A percentile compares a stretch with the other conserved stretches of the same genome.
phyloP scores from a whole-genome alignment of 2,888 invertebrate species.

The Bombylius major region DNA sequence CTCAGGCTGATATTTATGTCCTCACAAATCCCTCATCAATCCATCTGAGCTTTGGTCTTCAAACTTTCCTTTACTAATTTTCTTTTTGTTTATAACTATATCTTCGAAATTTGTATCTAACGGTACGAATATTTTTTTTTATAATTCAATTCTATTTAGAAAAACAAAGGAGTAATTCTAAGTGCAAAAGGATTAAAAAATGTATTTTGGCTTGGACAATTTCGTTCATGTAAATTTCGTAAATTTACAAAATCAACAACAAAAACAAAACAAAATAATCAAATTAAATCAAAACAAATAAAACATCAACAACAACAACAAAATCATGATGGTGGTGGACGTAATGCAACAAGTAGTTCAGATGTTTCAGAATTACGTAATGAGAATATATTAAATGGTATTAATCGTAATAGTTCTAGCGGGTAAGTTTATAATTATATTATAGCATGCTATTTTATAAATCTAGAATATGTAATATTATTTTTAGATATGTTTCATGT shows the following conservation, averaged over 20 bases:
- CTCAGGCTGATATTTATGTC: too few relatives aligned
- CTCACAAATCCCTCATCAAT: too few relatives aligned
- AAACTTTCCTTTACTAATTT: too few relatives aligned
- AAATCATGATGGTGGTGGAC: conserved; percentile 38
- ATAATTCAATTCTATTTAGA: conserved; percentile 27
- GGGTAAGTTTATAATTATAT: conserved; percentile 31
- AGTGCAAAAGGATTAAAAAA: conserved; percentile 47
- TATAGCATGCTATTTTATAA: background rate
- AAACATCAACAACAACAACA: conserved; percentile 4
- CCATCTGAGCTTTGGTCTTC: too few relatives aligned
- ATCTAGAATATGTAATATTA: background rate
- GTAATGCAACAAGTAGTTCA: conserved; percentile 47
- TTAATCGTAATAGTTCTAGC: conserved; percentile 51
- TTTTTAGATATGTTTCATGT: conserved; percentile 58
- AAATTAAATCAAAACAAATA: conserved; percentile 20
- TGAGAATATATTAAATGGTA: conserved; percentile 43
- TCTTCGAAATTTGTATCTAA: too few relatives aligned
- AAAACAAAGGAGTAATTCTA: conserved; percentile 47
- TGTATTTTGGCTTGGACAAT: conserved; percentile 45
- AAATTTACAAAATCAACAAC: conserved; percentile 7
- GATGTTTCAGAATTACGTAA: conserved; percentile 50
- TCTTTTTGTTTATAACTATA: too few relatives aligned
- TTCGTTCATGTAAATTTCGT: conserved; percentile 27
- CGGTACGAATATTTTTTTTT: background rate
- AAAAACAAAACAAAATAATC: conserved; percentile 17